phyloP scores from a whole-genome alignment of 2,888 invertebrate genomes.

The Pharmacophagus antenor region DNA sequence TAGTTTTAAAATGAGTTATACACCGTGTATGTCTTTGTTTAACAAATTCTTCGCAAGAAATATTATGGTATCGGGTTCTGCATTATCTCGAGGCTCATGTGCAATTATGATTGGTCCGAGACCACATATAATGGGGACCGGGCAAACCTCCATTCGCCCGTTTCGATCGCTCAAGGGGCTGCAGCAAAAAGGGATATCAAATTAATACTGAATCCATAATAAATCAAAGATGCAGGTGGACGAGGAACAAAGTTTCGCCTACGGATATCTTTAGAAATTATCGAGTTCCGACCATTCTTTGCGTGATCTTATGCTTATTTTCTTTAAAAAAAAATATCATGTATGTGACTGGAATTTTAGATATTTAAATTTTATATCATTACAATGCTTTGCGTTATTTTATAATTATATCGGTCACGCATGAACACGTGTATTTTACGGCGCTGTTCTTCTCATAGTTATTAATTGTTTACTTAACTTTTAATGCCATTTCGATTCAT shows the following conservation, averaged over 20 bases:
- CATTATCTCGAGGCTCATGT: constrained; percentile 71
- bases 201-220: constrained; percentile 81
- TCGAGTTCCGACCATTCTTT: constrained; percentile 53
- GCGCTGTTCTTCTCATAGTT: too few species aligned
- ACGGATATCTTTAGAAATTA: constrained; percentile 75
- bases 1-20: not conserved
- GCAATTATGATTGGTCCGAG: constrained; percentile 77
- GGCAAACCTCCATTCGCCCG: constrained; percentile 62
- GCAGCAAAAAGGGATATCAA: constrained; percentile 79
- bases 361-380: constrained; percentile 42
- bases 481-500: too few species aligned
- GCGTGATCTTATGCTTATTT: constrained; percentile 38
- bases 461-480: too few species aligned
- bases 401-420: not conserved
- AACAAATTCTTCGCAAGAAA: constrained; percentile 40
- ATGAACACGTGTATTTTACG: not conserved
- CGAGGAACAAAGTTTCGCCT: constrained; percentile 72
- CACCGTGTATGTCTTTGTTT: constrained; percentile 35
- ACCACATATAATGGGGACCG: constrained; percentile 74
- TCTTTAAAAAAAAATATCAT: constrained; percentile 38
- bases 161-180: constrained; percentile 76
- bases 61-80: constrained; percentile 60
- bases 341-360: constrained; percentile 50
- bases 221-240: constrained; percentile 80
- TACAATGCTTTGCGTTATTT: not conserved